Conservation (phyloP, 37 sponge, comb jelly and placozoan species). For the Petrosia ficiformis region DNA sequence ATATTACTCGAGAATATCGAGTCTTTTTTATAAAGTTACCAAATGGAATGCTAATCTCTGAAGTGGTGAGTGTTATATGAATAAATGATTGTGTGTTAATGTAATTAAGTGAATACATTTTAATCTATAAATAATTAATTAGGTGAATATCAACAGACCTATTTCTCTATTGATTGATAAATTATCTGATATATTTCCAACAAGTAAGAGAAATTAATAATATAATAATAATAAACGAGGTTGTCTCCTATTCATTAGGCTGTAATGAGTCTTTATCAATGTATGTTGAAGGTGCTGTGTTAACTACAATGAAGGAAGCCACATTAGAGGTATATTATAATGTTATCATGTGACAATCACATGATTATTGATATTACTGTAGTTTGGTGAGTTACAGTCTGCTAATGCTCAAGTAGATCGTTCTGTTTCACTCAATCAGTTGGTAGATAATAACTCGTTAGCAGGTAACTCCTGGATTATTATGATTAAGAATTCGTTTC, state of each 20-base stretch:
- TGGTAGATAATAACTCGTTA: conserved; percentile 35
- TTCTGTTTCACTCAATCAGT: conserved; percentile 19
- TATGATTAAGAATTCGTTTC: no score
- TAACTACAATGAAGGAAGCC: conserved; percentile 54
- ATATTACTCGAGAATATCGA: conserved; percentile 36
- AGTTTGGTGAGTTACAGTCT: conserved; percentile 8
- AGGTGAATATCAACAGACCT: conserved; percentile 47
- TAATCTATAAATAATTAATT: no score
- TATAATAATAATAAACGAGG: neutral
- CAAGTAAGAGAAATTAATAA: neutral
- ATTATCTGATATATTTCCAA: conserved; percentile 18
- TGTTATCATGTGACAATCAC: no score
- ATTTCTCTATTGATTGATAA: conserved; percentile 39
- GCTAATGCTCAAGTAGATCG: conserved; percentile 7
- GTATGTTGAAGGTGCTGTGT: conserved; percentile 55
- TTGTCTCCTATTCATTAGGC: neutral
- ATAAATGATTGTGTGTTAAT: neutral
- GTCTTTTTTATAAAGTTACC: conserved; percentile 59
- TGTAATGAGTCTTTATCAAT: conserved; percentile 38
- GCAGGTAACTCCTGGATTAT: conserved; percentile 29
- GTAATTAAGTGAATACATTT: no score
- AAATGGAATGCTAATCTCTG: conserved; percentile 22
- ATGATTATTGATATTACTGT: neutral
- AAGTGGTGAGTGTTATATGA: conserved; percentile 15
- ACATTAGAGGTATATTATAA: neutral